Conservation (phyloP, 2,888 invertebrate genomes). For the Apamea monoglypha region DNA sequence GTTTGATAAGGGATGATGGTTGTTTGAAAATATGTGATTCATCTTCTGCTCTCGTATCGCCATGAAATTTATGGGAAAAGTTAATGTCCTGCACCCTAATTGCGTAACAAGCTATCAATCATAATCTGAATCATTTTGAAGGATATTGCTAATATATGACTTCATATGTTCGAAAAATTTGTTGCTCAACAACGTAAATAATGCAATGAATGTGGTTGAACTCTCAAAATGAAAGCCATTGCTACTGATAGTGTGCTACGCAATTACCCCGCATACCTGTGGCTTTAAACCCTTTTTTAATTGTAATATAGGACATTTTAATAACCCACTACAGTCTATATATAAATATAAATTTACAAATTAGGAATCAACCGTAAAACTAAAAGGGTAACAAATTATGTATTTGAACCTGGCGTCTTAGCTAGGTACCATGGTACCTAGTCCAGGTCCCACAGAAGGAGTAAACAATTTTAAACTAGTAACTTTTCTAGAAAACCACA, state of each 20-base stretch:
- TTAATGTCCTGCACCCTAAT: too few species aligned
- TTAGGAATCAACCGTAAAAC: not conserved
- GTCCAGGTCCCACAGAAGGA: not conserved
- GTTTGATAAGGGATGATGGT: not conserved
- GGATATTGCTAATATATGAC: too few species aligned
- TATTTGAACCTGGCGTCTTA: not conserved
- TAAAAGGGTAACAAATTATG: not conserved
- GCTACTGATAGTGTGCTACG: too few species aligned
- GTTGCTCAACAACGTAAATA: too few species aligned
- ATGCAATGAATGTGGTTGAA: too few species aligned
- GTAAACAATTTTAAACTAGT: not conserved
- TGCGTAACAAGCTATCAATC: too few species aligned
- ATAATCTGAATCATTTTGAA: too few species aligned
- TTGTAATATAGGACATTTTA: not conserved
- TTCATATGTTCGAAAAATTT: too few species aligned
- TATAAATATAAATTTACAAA: not conserved
- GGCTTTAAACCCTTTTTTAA: too few species aligned
- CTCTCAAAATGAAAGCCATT: too few species aligned
- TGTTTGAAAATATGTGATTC: not conserved
- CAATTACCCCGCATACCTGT: too few species aligned
- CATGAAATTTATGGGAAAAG: not conserved
- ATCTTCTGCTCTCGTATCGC: too few species aligned
- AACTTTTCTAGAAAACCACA: not conserved
- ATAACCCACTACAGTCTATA: not conserved
- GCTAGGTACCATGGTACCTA: not conserved